Conservation (phyloP, 2,797 vertebrate genomes). For the Odontamblyopus lacepedii region DNA sequence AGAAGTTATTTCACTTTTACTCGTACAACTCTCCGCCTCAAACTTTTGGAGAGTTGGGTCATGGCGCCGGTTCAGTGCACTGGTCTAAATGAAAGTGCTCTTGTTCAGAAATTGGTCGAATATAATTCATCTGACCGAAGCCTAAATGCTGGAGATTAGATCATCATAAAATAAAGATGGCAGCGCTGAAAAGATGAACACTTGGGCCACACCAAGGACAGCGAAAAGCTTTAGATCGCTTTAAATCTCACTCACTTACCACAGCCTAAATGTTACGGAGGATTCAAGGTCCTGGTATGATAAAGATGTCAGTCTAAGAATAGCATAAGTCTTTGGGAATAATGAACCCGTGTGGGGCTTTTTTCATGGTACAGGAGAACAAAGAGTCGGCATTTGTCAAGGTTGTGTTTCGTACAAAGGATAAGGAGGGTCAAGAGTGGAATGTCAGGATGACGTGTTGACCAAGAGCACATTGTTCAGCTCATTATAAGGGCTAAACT, state of each 20-base stretch:
- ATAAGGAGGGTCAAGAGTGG: background rate
- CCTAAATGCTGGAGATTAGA: slow-evolving; percentile 55
- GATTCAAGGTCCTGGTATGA: slow-evolving; percentile 47
- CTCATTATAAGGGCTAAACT: too few relatives aligned
- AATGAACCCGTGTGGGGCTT: slow-evolving; percentile 19
- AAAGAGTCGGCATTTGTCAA: slow-evolving; percentile 17
- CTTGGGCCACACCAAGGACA: slow-evolving; percentile 35
- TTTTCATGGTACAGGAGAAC: slow-evolving; percentile 19
- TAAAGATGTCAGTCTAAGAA: slow-evolving; percentile 48
- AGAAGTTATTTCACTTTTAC: slow-evolving; percentile 24
- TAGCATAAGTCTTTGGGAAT: slow-evolving; percentile 33
- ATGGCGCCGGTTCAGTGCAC: slow-evolving; percentile 40
- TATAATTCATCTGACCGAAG: slow-evolving; percentile 59
- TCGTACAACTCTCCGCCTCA: slow-evolving; percentile 28
- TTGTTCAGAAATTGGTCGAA: slow-evolving; percentile 57
- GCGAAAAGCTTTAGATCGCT: slow-evolving; percentile 43
- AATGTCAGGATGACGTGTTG: background rate
- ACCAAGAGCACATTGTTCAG: background rate
- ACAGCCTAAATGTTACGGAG: slow-evolving; percentile 33
- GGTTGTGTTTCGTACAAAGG: slow-evolving; percentile 2
- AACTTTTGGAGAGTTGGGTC: slow-evolving; percentile 40
- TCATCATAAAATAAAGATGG: slow-evolving; percentile 40
- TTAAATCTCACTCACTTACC: slow-evolving; percentile 49
- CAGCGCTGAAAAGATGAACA: slow-evolving; percentile 45
- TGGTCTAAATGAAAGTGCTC: slow-evolving; percentile 53